phyloP scores from a whole-genome alignment of 2,888 invertebrate species.

The Mimumesa dahlbomi region DNA sequence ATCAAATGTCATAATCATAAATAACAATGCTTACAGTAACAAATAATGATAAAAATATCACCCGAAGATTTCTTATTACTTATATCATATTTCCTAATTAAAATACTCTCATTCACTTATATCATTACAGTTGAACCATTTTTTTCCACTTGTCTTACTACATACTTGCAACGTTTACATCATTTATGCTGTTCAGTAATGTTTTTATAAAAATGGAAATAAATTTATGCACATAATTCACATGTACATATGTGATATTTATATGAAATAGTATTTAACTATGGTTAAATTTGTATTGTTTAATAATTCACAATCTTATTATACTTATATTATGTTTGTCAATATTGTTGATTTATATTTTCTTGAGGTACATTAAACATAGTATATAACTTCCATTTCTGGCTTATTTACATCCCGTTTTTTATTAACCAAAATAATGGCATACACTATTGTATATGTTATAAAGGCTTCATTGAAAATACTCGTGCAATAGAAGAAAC shows the following conservation, averaged over 20 bases:
- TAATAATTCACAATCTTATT: slow-evolving; percentile 3
- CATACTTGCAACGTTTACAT: background rate
- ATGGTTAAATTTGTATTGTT: slow-evolving; percentile 29
- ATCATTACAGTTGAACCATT: background rate
- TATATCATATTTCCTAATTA: background rate
- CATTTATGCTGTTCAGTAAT: background rate
- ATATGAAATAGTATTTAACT: slow-evolving; percentile 21
- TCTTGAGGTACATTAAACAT: slow-evolving; percentile 15
- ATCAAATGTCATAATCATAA: too few species aligned
- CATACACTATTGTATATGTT: background rate
- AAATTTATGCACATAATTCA: slow-evolving; percentile 8
- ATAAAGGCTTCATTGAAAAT: background rate
- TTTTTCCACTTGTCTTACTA: background rate
- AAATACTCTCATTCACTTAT: background rate
- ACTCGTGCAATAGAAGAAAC: background rate
- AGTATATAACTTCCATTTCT: background rate
- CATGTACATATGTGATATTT: slow-evolving; percentile 37
- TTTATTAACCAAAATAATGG: background rate
- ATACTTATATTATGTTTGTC: slow-evolving; percentile 8
- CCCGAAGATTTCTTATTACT: too few species aligned
- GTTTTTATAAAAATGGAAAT: slow-evolving; percentile 15
- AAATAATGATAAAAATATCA: too few species aligned
- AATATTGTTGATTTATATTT: slow-evolving; percentile 32
- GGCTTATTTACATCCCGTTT: slow-evolving; percentile 5
- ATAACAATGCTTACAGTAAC: too few species aligned